These are phyloP conservation scores for Acanthis flammea DNA, from an alignment of 2,797 vertebrate genomes.

Conservation along the genomic window DNA sequence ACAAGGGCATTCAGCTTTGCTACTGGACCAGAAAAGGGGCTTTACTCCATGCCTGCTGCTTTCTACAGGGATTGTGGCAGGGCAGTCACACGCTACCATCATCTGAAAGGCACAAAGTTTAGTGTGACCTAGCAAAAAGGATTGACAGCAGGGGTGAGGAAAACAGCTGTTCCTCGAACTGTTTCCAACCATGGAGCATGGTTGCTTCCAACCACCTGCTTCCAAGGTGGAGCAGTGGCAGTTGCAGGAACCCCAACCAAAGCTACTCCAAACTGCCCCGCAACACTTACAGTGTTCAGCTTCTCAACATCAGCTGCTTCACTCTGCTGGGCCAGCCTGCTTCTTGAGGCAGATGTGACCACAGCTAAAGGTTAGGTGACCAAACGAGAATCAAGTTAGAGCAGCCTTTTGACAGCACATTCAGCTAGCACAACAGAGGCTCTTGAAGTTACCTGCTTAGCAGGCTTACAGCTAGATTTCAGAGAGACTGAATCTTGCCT, in stretches of 20 bases:
- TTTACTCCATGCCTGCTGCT: neutral
- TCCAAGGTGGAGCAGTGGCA: neutral
- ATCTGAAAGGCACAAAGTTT: neutral
- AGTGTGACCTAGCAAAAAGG: neutral
- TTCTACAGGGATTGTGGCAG: neutral
- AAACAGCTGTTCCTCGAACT: neutral
- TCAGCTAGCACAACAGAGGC: neutral
- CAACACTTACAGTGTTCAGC: neutral
- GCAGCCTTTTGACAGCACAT: neutral
- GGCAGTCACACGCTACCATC: rapidly evolving
- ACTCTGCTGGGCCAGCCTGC: neutral
- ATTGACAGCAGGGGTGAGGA: neutral
- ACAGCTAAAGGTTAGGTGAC: neutral
- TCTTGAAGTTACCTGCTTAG: neutral
- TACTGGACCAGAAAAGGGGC: neutral
- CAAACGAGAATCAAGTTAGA: neutral
- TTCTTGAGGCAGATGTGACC: neutral
- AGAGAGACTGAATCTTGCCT: neutral
- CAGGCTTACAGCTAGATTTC: neutral
- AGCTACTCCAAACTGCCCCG: neutral
- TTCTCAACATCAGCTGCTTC: neutral
- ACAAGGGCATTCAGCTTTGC: neutral
- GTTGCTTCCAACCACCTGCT: neutral
- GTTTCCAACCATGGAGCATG: neutral
- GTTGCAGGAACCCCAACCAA: neutral